Evolutionary conservation across 2,113 vertebrate genomes (phyloP), one percentile per base, ranked within the genome.

Genomic region (Carettochelys insculpta): DNA sequence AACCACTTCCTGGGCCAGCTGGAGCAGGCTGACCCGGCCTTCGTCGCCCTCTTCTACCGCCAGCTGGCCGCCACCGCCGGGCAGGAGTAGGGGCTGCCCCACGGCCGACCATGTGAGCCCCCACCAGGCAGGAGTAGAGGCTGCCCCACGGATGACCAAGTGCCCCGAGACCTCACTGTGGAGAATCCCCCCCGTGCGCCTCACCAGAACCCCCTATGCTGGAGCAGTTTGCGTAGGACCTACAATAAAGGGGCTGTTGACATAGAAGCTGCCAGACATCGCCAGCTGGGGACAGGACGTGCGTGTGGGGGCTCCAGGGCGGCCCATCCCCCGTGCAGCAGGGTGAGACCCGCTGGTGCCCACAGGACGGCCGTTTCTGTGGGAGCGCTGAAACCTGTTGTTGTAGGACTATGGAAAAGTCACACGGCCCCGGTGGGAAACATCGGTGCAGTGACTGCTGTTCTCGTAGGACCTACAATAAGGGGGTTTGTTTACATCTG

Each of bases 1-100:
- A 99, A 99, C 94, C 96, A 97, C 71, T 99, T 99, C 94, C 92
- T 99, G 71, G 97, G 97, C 92, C 97, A 97, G 53, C 94, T 99
- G 89, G 98, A 99, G 51, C 97, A 98, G 80, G 95, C 83, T 52
- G 98, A 98, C 65, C 97, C 99, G 3, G 92, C 88, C n/a, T 98
- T 99, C 83, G 98, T 98, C 12, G 97, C 97, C 19, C 98, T 97
- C 47, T 99, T 99, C 94, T 98, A 98, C 94, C 97, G 90, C 91
- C 97, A 97, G 51, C 97, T 99, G 58, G 98, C 98, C 4, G 97
- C 97, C 22, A 99, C 98, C 3, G 98, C 98, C 45, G 98, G 98
- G 83, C 97, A 97, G 94, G 97, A 97, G 80, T 98, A 68, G 34
- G 11, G 25, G 54, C n/a, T n/a, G n/a, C n/a, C n/a, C n/a, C n/a